Evolutionary conservation across 2,113 vertebrate species (phyloP), one percentile per base, ranked within the genome.

Genomic region (Corapipo altera): DNA sequence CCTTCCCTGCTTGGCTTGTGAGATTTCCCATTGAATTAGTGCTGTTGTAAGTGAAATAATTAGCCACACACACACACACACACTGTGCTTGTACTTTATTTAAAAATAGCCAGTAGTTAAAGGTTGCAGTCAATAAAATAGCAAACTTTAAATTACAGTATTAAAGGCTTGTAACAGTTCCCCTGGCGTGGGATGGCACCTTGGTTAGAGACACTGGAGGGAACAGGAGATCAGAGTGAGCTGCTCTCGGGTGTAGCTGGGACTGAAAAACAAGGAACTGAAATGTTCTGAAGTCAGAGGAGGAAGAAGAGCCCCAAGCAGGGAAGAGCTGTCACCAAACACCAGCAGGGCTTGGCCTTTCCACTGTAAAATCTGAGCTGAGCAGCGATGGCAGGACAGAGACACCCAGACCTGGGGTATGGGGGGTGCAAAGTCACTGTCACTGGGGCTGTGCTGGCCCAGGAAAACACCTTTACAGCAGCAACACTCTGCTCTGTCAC

Each of bases 21-120:
- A 65, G 27, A 39, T 43, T 85, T 93, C 49, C 66, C 51, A 4
- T 0, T 35, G 48, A 73, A 35, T 20, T 62, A 19, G 1, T 22
- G 35, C 12, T 78, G 52, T 39, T 70, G 14, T 14, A 6, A 0
- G 18, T 69, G 52, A 48, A 89, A 80, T 27, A 64, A 91, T 30
- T 5, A 59, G 1, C 49, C 33, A 28, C 19, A 22, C 9, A 3
- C 26, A 73, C 58, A 65, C 17, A 30, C 7, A 4, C 22, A 71
- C 57, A 62, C 59, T 58, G 64, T 82, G 72, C 83, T 95, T 81
- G 75, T 37, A 12, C 87, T 97, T 97, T 97, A 97, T 97, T 97
- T 64, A 70, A 97, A 97, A 97, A 96, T 37, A 94, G 78, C 71
- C 82, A 46, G 89, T 96, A 96, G 92, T 76, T 93, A 96, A 96